Conservation (phyloP, 1,140 invertebrate species). For the Drosophila sucinea region DNA sequence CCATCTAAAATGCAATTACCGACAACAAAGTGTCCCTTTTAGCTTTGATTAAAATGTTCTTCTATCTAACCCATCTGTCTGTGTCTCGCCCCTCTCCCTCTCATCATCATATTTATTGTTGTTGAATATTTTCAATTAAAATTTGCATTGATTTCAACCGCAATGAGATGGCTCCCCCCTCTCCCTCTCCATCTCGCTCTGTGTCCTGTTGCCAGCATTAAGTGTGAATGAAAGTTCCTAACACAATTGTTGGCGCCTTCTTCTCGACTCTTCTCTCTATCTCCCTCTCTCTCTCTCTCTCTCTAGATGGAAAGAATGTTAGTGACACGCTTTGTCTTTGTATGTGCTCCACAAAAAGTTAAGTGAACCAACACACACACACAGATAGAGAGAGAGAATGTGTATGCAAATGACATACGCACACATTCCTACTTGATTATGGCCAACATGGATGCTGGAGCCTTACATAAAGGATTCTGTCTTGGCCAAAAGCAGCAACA, state of each 20-base stretch:
- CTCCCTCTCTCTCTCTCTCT: background rate
- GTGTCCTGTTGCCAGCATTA: constrained; percentile 1
- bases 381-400: background rate
- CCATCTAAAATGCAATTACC: constrained; percentile 1
- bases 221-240: constrained; percentile 43
- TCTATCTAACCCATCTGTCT: constrained; percentile 10
- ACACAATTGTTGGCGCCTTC: constrained; percentile 48
- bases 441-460: constrained; percentile 5
- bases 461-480: constrained; percentile 31
- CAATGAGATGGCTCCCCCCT: background rate
- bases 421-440: constrained; percentile 39
- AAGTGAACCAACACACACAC: constrained; percentile 33
- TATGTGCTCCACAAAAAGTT: constrained; percentile 63
- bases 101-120: constrained; percentile 21
- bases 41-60: background rate
- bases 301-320: constrained; percentile 28
- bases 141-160: constrained; percentile 50
- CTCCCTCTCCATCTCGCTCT: background rate
- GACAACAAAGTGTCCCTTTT: constrained; percentile 1
- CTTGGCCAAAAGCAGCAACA: background rate
- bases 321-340: constrained; percentile 62
- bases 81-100: background rate
- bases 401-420: constrained; percentile 9
- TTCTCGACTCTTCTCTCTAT: background rate
- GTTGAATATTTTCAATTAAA: constrained; percentile 51